Evolutionary conservation across 2,888 invertebrate species (phyloP), one percentile per base, ranked within the genome.

Genomic region (Anticlea derivata): DNA sequence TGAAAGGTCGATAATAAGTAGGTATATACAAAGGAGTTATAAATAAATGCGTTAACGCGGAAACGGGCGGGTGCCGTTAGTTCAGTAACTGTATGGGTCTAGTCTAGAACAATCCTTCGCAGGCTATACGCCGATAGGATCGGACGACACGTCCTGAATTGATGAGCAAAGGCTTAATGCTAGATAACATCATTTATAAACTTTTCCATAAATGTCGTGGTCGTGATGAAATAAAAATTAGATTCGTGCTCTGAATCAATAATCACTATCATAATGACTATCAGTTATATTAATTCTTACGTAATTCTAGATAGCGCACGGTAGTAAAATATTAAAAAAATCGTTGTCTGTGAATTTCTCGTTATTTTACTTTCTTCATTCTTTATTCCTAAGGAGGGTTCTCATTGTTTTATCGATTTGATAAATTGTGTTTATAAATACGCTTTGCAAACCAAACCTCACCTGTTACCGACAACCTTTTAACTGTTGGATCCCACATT

Each of bases 21-120:
- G n/a, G n/a, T n/a, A n/a, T n/a, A n/a, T 68, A 77, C 66, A 77
- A 80, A 81, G 73, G 74, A 73, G 68, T n/a, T n/a, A 69, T 65
- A 41, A 24, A 64, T 67, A 73, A 82, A 77, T 80, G 80, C 68
- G 77, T 82, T 76, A 80, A 83, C 79, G 76, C 82, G 86, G 86
- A 88, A 89, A 86, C 77, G 76, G 77, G 66, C 64, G 61, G 63
- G 69, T 85, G 77, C 89, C 89, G 88, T 88, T 88, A 89, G 70
- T 50, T 41, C 65, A 45, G 53, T 88, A 87, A 90, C 88, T 84
- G 89, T 88, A 81, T 68, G 73, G 73, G 76, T 76, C 71, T 82
- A 78, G 85, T 80, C 86, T 87, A 87, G 86, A 87, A 88, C 81
- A 83, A 81, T 86, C 86, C 87, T 86, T 75, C 63, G 78, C 77